Percentiles rank a stretch among this genome's conserved stretches.
phyloP scores from a whole-genome alignment of 53 echinoderm and acorn worm species.

The Luidia sarsii region DNA sequence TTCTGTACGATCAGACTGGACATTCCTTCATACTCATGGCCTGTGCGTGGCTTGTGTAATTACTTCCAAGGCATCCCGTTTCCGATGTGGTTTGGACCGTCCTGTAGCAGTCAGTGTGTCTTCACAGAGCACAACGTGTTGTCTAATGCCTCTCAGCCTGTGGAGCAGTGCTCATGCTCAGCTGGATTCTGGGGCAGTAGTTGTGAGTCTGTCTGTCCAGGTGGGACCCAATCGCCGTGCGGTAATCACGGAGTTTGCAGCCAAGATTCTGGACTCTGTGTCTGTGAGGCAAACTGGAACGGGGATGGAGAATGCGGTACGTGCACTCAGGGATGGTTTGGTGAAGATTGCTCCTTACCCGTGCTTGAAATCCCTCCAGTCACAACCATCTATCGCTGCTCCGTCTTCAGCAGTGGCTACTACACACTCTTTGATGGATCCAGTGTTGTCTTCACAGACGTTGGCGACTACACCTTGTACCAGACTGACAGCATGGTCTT shows the following conservation, averaged over 20 bases:
- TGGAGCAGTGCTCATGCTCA: conserved; percentile 58
- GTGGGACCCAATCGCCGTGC: conserved; percentile 67
- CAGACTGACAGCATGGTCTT: conserved; percentile 31
- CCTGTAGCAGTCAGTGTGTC: conserved; percentile 65
- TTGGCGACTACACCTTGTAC: conserved; percentile 73
- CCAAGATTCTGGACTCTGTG: conserved; percentile 58
- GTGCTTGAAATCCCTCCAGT: conserved; percentile 43
- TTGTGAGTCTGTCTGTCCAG: conserved; percentile 66
- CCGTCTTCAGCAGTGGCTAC: conserved; percentile 74
- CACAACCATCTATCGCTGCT: conserved; percentile 51
- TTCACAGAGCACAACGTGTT: conserved; percentile 35
- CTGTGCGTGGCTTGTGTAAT: conserved; percentile 64
- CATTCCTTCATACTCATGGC: conserved; percentile 50
- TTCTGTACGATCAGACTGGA: conserved; percentile 44
- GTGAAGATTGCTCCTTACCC: conserved; percentile 77
- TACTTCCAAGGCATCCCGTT: conserved; percentile 68
- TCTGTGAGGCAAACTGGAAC: conserved; percentile 78
- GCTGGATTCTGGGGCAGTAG: conserved; percentile 74
- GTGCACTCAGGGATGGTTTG: conserved; percentile 76
- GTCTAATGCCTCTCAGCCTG: background rate
- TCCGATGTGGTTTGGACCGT: conserved; percentile 72
- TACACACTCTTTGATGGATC: conserved; percentile 88
- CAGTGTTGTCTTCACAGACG: conserved; percentile 62
- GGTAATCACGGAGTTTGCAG: conserved; percentile 69
- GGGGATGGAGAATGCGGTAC: conserved; percentile 50